Base-by-base conservation (phyloP, 1,140 invertebrate species). In the Bradysia coprophila region DNA sequence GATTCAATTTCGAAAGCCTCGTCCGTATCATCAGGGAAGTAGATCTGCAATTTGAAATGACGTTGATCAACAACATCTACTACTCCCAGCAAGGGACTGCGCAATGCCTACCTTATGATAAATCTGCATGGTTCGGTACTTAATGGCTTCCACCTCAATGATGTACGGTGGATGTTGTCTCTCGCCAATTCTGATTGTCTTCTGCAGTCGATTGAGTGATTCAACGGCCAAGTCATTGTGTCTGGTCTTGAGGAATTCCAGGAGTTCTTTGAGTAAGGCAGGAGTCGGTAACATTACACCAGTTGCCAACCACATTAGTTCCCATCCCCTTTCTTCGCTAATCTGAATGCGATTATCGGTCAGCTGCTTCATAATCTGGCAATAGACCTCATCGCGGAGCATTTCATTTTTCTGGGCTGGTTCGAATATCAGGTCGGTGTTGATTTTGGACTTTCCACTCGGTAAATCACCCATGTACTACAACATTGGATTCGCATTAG, bases 91-190 rank as follows among this genome's bases (percentile, higher is more conserved):
- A n/a, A n/a, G n/a, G n/a, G n/a, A n/a, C n/a, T n/a, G n/a, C n/a
- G n/a, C n/a, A n/a, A n/a, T n/a, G n/a, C 20, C 36, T 20, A 76
- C 67, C 56, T 91, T 92, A 57, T 96, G 91, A 54, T 87, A 90
- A 48, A 96, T 94, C 62, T 93, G 84, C 50, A 89, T 84, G 48
- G 83, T 92, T 55, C 87, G 81, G 52, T 89, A 82, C 57, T 93
- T 88, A 49, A 96, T 92, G 2, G 90, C 88, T 66, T 95, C 90
- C 3, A 95, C 83, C 69, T 96, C 92, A 1, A 95, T 81, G 38
- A 86, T 73, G 57, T 94, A 88, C 0, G 91, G 90, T 9, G 91
- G 78, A 63, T 86, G 89, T 57, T 88, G 83, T 41, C 92, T 68
- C 34, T 81, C 71, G 1, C 85, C 85, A 61, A 73, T 73, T 56